These are phyloP conservation scores for Dolichotis patagonum DNA, from an alignment of 2,113 vertebrate species.

Conservation along the genomic window DNA sequence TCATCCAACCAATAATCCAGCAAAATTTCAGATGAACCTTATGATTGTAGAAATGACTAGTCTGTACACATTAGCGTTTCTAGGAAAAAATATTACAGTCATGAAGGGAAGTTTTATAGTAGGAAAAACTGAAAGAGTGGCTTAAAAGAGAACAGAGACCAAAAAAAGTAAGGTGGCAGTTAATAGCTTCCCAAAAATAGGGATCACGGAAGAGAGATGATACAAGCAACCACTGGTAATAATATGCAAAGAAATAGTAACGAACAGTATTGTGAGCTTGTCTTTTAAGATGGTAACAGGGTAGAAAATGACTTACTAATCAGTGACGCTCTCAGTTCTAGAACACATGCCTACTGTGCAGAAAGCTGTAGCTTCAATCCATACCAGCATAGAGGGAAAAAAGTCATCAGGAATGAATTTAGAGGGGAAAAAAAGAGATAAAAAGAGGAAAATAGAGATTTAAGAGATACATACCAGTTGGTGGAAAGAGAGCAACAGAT, in stretches of 20 bases:
- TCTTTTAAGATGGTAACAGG: not conserved
- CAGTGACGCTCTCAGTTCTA: not conserved
- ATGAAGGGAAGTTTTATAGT: slow-evolving; percentile 98
- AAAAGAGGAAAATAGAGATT: not conserved
- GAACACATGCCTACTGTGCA: not conserved
- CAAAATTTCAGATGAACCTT: slow-evolving; percentile 95
- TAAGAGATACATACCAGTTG: not conserved
- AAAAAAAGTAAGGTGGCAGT: slow-evolving; percentile 96
- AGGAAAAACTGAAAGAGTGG: slow-evolving; percentile 99
- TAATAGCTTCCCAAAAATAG: slow-evolving; percentile 99
- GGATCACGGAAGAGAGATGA: slow-evolving; percentile 98
- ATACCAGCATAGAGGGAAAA: not conserved
- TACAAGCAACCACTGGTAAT: slow-evolving; percentile 92
- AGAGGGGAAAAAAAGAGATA: not conserved
- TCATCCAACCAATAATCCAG: slow-evolving; percentile 91
- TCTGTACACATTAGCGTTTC: slow-evolving; percentile 99
- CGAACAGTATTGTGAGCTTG: not conserved
- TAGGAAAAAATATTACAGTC: slow-evolving; percentile 99
- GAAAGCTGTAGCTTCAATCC: not conserved
- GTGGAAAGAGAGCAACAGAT: not conserved
- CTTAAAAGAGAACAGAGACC: slow-evolving; percentile 98
- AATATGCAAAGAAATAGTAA: not conserved
- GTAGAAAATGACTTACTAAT: not conserved
- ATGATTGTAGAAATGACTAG: slow-evolving; percentile 97
- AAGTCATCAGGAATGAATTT: not conserved